phyloP scores from a whole-genome alignment of 2,797 vertebrate genomes.

The Fistularia tabacaria region DNA sequence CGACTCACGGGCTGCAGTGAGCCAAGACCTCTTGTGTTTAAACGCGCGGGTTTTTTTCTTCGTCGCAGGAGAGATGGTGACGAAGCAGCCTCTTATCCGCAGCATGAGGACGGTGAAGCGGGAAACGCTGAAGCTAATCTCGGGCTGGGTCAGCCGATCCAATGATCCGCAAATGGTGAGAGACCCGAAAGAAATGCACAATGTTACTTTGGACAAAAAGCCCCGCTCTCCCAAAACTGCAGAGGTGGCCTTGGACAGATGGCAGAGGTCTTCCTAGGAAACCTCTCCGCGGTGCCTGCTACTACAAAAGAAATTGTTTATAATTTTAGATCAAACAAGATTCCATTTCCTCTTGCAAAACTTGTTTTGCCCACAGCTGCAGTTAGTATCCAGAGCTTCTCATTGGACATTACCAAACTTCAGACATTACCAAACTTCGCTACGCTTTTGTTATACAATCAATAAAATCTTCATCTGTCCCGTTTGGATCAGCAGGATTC shows the following conservation, averaged over 20 bases:
- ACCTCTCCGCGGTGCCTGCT: conserved; percentile 3
- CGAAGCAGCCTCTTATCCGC: conserved; percentile 92
- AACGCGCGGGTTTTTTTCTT: not conserved
- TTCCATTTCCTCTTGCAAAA: too few species aligned
- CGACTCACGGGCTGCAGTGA: too few species aligned
- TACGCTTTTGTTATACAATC: not conserved
- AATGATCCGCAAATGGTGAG: conserved; percentile 97
- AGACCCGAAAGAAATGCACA: conserved; percentile 3
- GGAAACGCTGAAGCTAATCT: conserved; percentile 95
- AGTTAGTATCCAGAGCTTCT: conserved; percentile 13
- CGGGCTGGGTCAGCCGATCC: conserved; percentile 95
- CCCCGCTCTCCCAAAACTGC: too few species aligned
- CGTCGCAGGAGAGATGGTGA: conserved; percentile 90
- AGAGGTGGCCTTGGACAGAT: too few species aligned
- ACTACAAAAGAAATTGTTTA: conserved; percentile 11
- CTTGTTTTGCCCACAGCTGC: not conserved
- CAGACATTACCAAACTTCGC: not conserved
- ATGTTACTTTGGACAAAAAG: not conserved
- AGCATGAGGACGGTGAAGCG: conserved; percentile 98
- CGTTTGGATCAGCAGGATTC: too few species aligned
- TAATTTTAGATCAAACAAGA: too few species aligned
- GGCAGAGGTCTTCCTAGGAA: too few species aligned
- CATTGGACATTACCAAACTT: not conserved
- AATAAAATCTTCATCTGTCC: not conserved
- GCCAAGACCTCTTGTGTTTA: too few species aligned